Percentiles rank a stretch among this genome's conserved stretches.
These are phyloP conservation scores for Papilio protenor DNA, from an alignment of 2,888 invertebrate species.

Conservation along the genomic window DNA sequence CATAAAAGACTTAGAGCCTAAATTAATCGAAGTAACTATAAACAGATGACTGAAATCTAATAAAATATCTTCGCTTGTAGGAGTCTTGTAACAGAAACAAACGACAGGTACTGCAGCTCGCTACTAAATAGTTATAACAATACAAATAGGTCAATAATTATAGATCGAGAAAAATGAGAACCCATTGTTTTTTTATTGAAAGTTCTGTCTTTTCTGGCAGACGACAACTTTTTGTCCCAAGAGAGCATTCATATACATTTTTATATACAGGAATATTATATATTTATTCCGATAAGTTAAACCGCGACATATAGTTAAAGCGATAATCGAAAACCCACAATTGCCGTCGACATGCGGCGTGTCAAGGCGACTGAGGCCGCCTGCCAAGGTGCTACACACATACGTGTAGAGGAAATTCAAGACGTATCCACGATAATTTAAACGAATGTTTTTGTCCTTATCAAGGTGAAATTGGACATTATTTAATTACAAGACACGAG, in stretches of 20 bases:
- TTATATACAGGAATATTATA: neutral
- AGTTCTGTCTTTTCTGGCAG: no score
- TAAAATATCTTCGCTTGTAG: no score
- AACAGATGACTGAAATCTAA: no score
- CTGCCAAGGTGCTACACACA: slow-evolving; percentile 23
- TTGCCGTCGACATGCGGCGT: slow-evolving; percentile 37
- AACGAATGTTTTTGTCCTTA: neutral
- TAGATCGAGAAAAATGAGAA: neutral
- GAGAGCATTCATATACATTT: no score
- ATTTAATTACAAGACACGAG: neutral
- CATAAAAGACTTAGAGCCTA: no score
- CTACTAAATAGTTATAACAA: no score
- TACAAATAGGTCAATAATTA: no score
- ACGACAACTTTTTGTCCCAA: no score
- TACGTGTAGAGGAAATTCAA: neutral
- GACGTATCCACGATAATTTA: neutral
- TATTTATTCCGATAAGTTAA: neutral
- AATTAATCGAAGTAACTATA: no score
- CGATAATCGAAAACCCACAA: slow-evolving; percentile 23
- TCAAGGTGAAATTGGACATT: neutral
- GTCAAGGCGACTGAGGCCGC: slow-evolving; percentile 47
- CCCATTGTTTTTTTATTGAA: no score
- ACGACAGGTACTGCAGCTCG: no score
- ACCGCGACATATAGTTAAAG: slow-evolving; percentile 9
- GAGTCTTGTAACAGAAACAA: no score